Evolutionary conservation across 1,140 invertebrate species (phyloP).

Genomic region (Meloidogyne hapla): DNA sequence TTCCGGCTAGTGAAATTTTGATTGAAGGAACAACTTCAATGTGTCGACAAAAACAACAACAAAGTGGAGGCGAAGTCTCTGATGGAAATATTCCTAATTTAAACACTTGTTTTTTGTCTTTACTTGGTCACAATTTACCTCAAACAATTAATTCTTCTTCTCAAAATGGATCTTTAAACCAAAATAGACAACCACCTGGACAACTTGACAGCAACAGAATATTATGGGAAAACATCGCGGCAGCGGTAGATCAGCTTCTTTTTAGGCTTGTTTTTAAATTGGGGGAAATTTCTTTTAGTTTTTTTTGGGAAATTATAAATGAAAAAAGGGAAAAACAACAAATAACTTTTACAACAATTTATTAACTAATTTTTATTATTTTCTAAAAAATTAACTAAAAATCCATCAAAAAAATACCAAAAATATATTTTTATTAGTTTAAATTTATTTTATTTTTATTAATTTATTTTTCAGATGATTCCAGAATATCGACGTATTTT

Average conservation of each 20-base stretch:
- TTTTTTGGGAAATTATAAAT: neutral
- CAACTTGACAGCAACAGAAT: constrained; percentile 2
- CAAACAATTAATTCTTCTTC: neutral
- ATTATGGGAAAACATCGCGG: neutral
- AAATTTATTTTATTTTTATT: neutral
- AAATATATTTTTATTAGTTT: neutral
- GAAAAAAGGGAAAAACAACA: no score
- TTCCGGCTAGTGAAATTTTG: constrained; percentile 1
- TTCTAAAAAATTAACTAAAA: no score
- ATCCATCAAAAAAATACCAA: neutral
- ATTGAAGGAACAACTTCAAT: neutral
- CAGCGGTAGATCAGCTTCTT: neutral
- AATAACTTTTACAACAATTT: no score
- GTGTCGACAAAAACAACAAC: neutral
- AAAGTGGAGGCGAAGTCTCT: neutral
- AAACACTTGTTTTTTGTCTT: constrained; percentile 1
- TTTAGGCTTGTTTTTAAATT: constrained; percentile 6
- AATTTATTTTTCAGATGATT: neutral
- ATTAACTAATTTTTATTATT: no score
- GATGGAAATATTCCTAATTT: neutral
- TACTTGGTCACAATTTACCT: neutral
- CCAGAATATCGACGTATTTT: neutral
- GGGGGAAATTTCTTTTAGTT: neutral
- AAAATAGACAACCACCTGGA: neutral
- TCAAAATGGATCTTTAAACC: neutral